Base-by-base conservation (phyloP, 2,888 invertebrate genomes). In the Clusia tigrina region DNA sequence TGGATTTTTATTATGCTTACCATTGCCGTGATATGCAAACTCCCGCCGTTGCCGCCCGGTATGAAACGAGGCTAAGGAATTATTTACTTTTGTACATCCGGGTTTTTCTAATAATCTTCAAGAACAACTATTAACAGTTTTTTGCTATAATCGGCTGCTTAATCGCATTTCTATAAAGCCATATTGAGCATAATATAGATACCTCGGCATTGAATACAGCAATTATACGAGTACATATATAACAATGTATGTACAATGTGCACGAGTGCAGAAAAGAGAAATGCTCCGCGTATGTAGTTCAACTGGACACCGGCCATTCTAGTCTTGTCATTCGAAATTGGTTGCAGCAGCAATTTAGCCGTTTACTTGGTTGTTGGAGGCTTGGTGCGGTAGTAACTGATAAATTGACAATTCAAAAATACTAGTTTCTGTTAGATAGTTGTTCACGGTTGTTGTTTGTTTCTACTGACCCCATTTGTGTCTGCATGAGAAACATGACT, bases 401-500 rank as follows among this genome's bases (percentile, higher is more conserved):
- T 15, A 42, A 15, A 42, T 42, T 42, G 10, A 6, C 42, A 42
- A 42, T 42, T 42, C n/a, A 42, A 42, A 42, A 42, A 42, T 10
- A 42, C 42, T 3, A 42, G 42, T 42, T 42, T 42, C n/a, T 42
- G 32, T 42, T 15, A 15, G 42, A 6, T n/a, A n/a, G n/a, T n/a
- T 42, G 42, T 42, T 42, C n/a, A 42, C n/a, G 42, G 42, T n/a
- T 15, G n/a, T n/a, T n/a, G 51, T 22, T 22, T 51, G 17, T 25
- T 54, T 54, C 18, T 2, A 18, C 37, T 54, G 54, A 54, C 54
- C 54, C 37, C 32, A 25, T 37, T 54, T 17, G 25, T 2, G 42
- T n/a, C 15, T 42, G 42, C 42, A 17, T 42, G 12, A 6, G n/a
- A 42, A 42, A 42, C 10, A 15, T n/a, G 42, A n/a, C 42, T 42